phyloP scores from a whole-genome alignment of 2,888 invertebrate genomes.

The Slavum lentiscoides region DNA sequence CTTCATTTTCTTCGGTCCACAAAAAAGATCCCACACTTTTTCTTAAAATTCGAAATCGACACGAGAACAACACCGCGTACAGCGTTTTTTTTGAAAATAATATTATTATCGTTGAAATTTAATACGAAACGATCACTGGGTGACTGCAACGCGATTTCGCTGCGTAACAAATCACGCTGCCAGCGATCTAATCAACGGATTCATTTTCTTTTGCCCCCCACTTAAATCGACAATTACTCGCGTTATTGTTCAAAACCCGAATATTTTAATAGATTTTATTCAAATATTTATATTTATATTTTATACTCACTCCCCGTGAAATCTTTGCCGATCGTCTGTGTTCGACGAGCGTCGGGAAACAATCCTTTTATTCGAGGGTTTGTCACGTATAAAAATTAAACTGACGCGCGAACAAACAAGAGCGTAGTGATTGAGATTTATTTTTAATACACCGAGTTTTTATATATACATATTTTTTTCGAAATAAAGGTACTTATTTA shows the following conservation, averaged over 20 bases:
- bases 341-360: neutral
- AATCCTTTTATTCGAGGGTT: slow-evolving; percentile 19
- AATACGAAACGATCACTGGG: too few relatives aligned
- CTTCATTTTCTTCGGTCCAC: too few relatives aligned
- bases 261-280: neutral
- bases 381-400: slow-evolving; percentile 37
- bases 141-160: too few relatives aligned
- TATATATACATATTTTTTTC: neutral
- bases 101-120: too few relatives aligned
- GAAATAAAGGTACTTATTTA: neutral
- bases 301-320: neutral
- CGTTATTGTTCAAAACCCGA: neutral
- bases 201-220: too few relatives aligned
- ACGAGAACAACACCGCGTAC: too few relatives aligned
- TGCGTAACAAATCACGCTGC: too few relatives aligned
- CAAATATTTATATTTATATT: neutral
- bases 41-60: too few relatives aligned
- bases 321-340: neutral
- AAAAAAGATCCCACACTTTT: too few relatives aligned
- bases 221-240: neutral
- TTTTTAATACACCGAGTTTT: neutral
- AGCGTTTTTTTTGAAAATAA: too few relatives aligned
- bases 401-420: neutral
- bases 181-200: too few relatives aligned
- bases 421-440: neutral